Conservation (phyloP, 2,888 invertebrate species). For the Zaprionus lineosus region DNA sequence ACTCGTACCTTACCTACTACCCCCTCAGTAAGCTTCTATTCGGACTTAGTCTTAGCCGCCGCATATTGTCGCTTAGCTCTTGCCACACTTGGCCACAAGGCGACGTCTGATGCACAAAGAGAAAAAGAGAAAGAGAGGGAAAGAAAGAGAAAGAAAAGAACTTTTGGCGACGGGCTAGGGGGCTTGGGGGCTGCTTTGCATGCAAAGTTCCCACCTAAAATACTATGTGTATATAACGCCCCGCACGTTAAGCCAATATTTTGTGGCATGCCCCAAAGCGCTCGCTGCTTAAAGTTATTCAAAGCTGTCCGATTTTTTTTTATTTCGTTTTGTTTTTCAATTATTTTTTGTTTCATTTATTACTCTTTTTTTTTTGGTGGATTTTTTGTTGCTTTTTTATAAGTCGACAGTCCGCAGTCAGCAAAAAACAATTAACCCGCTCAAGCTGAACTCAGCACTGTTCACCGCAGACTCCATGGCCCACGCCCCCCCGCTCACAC, state of each 20-base stretch:
- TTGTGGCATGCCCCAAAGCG: slow-evolving; percentile 50
- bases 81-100: slow-evolving; percentile 19
- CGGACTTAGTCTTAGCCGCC: slow-evolving; percentile 46
- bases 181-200: slow-evolving; percentile 52
- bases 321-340: slow-evolving; percentile 17
- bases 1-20: too few species aligned
- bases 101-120: background rate
- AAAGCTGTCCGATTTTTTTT: slow-evolving; percentile 51
- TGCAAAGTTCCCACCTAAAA: slow-evolving; percentile 17
- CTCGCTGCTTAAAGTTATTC: slow-evolving; percentile 68
- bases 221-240: slow-evolving; percentile 44
- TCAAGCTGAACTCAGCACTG: slow-evolving; percentile 33
- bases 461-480: background rate
- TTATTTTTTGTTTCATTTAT: slow-evolving; percentile 1
- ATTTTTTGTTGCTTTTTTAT: slow-evolving; percentile 19
- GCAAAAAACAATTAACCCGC: slow-evolving; percentile 71
- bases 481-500: slow-evolving; percentile 18
- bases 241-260: slow-evolving; percentile 72
- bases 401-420: slow-evolving; percentile 47
- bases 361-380: slow-evolving; percentile 7
- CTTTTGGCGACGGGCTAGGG: too few species aligned
- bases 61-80: slow-evolving; percentile 57
- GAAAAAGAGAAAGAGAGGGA: too few species aligned
- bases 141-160: too few species aligned
- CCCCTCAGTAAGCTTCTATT: slow-evolving; percentile 20